Percentiles rank a stretch among this genome's conserved stretches.
phyloP scores from a whole-genome alignment of 2,113 vertebrate species.

The Phasianus colchicus region DNA sequence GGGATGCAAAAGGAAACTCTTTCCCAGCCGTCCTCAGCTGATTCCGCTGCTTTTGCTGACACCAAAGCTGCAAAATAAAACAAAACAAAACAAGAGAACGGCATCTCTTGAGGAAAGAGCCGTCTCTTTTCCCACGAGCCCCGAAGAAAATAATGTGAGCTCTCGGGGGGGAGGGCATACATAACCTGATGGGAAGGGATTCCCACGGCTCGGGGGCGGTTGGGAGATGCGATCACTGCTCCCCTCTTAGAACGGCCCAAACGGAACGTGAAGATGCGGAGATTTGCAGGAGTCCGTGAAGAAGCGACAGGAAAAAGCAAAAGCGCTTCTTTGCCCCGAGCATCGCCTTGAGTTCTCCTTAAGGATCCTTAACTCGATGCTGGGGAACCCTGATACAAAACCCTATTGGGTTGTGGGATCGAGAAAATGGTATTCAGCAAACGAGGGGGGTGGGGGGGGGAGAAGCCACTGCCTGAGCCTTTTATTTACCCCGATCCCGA shows the following conservation, averaged over 20 bases:
- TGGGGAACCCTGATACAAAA: neutral
- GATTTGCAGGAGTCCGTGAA: rapidly evolving
- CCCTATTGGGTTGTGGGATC: neutral
- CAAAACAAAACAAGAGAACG: rapidly evolving
- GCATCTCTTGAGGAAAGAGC: neutral
- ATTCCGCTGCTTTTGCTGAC: neutral
- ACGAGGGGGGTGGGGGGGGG: too few relatives aligned
- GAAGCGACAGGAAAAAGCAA: neutral
- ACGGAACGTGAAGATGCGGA: neutral
- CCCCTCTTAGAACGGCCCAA: neutral
- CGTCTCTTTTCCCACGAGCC: neutral
- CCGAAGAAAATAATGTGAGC: rapidly evolving
- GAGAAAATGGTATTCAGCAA: neutral
- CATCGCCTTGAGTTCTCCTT: neutral
- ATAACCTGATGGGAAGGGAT: neutral
- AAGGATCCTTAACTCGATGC: neutral
- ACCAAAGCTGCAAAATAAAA: rapidly evolving
- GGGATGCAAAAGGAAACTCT: neutral
- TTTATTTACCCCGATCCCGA: conserved; percentile 53
- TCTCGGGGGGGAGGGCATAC: neutral
- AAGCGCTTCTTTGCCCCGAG: neutral
- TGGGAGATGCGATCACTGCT: neutral
- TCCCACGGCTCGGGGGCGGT: rapidly evolving
- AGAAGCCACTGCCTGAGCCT: neutral
- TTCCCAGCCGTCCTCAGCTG: rapidly evolving